Percentiles rank a stretch among this genome's conserved stretches.
Evolutionary conservation across 1,140 invertebrate genomes (phyloP).

Genomic region (Zophobas morio): DNA sequence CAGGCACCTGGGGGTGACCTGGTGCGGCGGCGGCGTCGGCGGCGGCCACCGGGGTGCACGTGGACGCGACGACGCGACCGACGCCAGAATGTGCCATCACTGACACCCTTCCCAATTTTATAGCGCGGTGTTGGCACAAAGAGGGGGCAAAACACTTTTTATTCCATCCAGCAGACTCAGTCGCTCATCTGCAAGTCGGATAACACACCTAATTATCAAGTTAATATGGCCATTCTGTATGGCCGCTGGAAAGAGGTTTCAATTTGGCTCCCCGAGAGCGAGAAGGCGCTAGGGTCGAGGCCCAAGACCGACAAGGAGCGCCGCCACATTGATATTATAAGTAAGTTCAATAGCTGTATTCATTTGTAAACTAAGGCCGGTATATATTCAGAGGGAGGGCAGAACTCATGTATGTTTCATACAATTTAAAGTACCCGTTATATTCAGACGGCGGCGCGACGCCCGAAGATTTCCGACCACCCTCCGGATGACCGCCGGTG

Average conservation of each 20-base stretch:
- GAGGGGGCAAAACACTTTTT: conserved; percentile 68
- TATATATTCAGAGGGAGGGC: conserved; percentile 66
- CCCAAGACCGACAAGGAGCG: conserved; percentile 61
- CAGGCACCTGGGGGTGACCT: conserved; percentile 50
- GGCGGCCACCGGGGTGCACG: conserved; percentile 40
- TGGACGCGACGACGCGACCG: conserved; percentile 62
- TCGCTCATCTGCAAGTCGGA: conserved; percentile 90
- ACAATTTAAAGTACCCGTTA: conserved; percentile 66
- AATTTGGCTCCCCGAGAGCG: conserved; percentile 62
- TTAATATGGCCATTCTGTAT: conserved; percentile 85
- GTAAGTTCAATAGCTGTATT: conserved; percentile 82
- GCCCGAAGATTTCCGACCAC: conserved; percentile 47
- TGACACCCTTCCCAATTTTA: conserved; percentile 67
- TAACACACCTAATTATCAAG: conserved; percentile 92
- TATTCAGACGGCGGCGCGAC: conserved; percentile 59
- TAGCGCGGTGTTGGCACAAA: conserved; percentile 64
- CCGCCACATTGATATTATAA: conserved; percentile 81
- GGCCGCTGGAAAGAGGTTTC: conserved; percentile 68
- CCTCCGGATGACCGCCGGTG: conserved; percentile 31
- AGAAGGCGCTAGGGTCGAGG: conserved; percentile 59
- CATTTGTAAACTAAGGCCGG: conserved; percentile 78
- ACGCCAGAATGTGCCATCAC: conserved; percentile 67
- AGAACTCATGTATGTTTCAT: conserved; percentile 69
- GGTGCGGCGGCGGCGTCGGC: conserved; percentile 43
- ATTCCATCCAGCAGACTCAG: conserved; percentile 66